Evolutionary conservation across 2,888 invertebrate genomes (phyloP).

Genomic region (Agapostemon virescens): DNA sequence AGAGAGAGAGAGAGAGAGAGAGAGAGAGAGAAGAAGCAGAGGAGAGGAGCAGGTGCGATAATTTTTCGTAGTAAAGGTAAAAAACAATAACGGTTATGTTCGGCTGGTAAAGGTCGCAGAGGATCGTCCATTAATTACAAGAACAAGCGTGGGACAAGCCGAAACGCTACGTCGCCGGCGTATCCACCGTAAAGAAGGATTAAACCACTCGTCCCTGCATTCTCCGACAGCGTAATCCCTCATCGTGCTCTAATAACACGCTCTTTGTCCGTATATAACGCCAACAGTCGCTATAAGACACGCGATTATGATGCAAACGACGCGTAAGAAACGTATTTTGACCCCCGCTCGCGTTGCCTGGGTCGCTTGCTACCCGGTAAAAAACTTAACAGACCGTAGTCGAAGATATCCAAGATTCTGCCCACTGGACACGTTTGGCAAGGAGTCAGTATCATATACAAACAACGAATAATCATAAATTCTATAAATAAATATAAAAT

Average conservation of each 20-base stretch:
- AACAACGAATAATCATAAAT: too few species aligned
- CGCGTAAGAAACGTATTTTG: neutral
- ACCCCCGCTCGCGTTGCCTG: neutral
- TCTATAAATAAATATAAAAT: too few species aligned
- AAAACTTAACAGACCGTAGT: too few species aligned
- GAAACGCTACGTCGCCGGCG: slow-evolving; percentile 26
- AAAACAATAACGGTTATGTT: neutral
- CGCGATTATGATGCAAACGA: slow-evolving; percentile 44
- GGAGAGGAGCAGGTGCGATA: neutral
- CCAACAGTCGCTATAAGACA: slow-evolving; percentile 3
- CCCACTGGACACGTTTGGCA: too few species aligned
- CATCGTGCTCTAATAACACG: slow-evolving; percentile 50
- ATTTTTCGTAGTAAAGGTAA: neutral
- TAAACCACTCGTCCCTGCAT: slow-evolving; percentile 11
- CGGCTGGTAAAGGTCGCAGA: neutral
- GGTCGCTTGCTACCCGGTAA: neutral
- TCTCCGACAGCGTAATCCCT: slow-evolving; percentile 39
- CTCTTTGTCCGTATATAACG: slow-evolving; percentile 28
- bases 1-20: too few species aligned
- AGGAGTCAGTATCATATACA: too few species aligned
- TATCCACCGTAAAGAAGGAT: slow-evolving; percentile 32
- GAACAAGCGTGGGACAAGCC: slow-evolving; percentile 1
- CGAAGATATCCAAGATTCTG: too few species aligned
- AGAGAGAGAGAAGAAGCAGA: too few species aligned
- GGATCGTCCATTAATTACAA: slow-evolving; percentile 6